phyloP scores from a whole-genome alignment of 1,140 invertebrate species.

The Drosophila gunungcola region DNA sequence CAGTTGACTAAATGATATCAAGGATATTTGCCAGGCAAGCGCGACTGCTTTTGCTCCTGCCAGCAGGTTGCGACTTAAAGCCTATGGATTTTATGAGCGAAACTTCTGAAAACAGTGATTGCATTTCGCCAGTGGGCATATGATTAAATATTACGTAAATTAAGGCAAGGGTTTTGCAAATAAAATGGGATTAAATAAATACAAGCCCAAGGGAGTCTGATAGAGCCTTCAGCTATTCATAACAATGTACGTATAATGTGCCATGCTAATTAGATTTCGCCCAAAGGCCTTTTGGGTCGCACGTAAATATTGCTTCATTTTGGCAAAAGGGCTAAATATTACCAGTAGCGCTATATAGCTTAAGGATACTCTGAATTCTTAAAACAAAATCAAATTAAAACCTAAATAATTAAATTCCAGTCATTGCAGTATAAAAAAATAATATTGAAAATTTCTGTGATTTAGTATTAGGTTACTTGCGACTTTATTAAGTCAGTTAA shows the following conservation, averaged over 20 bases:
- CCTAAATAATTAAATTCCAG: too few species aligned
- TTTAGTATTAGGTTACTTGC: too few species aligned
- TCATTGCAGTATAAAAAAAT: too few species aligned
- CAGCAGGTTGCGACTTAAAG: constrained; percentile 46
- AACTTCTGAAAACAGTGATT: constrained; percentile 18
- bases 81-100: constrained; percentile 19
- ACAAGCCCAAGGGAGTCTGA: constrained; percentile 3
- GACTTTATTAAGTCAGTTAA: too few species aligned
- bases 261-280: constrained; percentile 9
- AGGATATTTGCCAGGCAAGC: constrained; percentile 80
- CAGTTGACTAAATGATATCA: constrained; percentile 85
- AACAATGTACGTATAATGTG: constrained; percentile 5
- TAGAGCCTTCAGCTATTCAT: neutral
- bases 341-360: neutral
- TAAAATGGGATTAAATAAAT: constrained; percentile 4
- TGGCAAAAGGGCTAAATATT: neutral
- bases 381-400: too few species aligned
- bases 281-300: neutral
- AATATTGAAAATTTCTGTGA: too few species aligned
- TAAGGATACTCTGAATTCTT: neutral
- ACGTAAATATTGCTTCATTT: neutral
- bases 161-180: constrained; percentile 4
- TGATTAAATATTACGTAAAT: constrained; percentile 28
- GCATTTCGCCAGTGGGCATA: constrained; percentile 28
- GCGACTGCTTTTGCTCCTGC: constrained; percentile 36